Percentiles rank a stretch among this genome's conserved stretches.
Evolutionary conservation across 2,888 invertebrate genomes (phyloP).

Genomic region (Bombylius discolor): DNA sequence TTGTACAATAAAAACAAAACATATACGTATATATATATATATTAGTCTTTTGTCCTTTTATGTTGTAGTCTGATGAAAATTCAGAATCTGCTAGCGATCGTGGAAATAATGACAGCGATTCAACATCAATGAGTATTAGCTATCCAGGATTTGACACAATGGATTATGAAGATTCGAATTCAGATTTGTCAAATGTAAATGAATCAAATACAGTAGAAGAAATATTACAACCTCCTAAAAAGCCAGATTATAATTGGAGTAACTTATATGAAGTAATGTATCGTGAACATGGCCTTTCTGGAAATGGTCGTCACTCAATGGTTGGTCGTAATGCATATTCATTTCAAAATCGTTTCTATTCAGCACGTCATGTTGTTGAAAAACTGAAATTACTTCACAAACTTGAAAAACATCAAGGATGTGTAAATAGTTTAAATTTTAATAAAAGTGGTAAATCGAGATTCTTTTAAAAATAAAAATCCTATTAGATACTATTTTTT

Average conservation of each 20-base stretch:
- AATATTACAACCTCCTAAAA: constrained; percentile 22
- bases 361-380: constrained; percentile 69
- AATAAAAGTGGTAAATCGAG: constrained; percentile 51
- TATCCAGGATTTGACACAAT: constrained; percentile 1
- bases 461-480: constrained; percentile 5
- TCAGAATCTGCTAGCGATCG: constrained; percentile 1
- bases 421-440: constrained; percentile 87
- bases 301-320: constrained; percentile 10
- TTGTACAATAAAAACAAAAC: background rate
- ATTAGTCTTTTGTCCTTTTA: background rate
- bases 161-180: constrained; percentile 3
- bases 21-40: background rate
- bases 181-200: background rate
- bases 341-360: constrained; percentile 61
- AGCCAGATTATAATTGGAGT: constrained; percentile 27
- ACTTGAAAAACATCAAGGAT: constrained; percentile 70
- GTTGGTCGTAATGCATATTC: constrained; percentile 8
- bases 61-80: background rate
- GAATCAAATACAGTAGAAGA: constrained; percentile 15
- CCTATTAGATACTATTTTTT: too few relatives aligned
- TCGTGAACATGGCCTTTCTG: constrained; percentile 25
- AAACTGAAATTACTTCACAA: constrained; percentile 65
- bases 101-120: constrained; percentile 1
- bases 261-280: constrained; percentile 23
- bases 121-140: constrained; percentile 1